Evolutionary conservation across 2,113 vertebrate genomes (phyloP), one percentile per base, ranked within the genome.

Genomic region (Erpornis zantholeuca): DNA sequence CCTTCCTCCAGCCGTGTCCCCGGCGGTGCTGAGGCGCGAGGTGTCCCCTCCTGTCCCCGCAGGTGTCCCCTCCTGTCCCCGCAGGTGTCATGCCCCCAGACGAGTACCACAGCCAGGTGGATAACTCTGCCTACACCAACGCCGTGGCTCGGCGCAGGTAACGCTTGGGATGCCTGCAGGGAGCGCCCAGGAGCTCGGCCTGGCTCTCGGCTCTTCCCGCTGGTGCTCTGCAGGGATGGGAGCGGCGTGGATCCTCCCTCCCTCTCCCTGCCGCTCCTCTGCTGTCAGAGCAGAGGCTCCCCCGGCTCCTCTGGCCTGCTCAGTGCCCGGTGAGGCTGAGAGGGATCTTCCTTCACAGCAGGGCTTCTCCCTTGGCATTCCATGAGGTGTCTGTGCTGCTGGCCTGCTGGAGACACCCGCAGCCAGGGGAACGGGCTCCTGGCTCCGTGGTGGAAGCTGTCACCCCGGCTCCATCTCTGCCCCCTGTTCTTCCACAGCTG

Each of bases 61-160:
- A 42, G 40, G 56, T 15, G 50, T 82, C 42, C 72, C 59, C 86
- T 69, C 23, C 68, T 93, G 50, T 79, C 22, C 65, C 93, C 87
- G 33, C 90, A 99, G 99, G 98, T 96, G 99, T 99, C 91, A 99
- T 99, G 98, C 99, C 99, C 38, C 99, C 99, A 0, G 99, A 99
- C 19, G 99, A 99, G 86, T 99, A 99, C 91, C 98, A 99, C 49
- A 57, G 75, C 59, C 97, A 82, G 25, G 98, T 99, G 3, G 96
- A 98, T 93, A 98, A 99, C 98, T 99, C 99, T 0, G 99, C 97
- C 27, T 99, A 99, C 97, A 99, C 99, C 97, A 99, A 99, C 45
- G 97, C 97, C 21, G 94, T 99, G 97, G 99, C 98, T 53, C 98
- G 94, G 97, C 97, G 96, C 96, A 99, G 99, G 99, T 99, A 96